Evolutionary conservation across 2,888 invertebrate species (phyloP).

Genomic region (Drosophila testacea): DNA sequence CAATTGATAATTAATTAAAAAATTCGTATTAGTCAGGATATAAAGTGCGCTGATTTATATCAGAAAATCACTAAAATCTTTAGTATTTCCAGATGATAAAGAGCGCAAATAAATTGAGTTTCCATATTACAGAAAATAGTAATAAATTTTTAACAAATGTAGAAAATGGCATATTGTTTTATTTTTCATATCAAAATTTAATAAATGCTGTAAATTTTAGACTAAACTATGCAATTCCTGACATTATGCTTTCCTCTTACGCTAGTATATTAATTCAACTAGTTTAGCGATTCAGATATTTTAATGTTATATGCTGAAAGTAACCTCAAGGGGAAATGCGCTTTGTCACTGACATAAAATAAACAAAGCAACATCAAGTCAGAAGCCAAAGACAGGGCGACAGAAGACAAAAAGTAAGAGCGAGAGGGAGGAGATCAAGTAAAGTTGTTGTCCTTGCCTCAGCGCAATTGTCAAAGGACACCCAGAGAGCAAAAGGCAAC

Average conservation of each 20-base stretch:
- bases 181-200: too few relatives aligned
- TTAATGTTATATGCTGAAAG: constrained; percentile 14
- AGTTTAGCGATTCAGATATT: background rate
- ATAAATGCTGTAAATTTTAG: too few relatives aligned
- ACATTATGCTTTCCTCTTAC: background rate
- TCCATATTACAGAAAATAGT: too few relatives aligned
- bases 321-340: constrained; percentile 36
- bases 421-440: background rate
- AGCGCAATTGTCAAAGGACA: constrained; percentile 72
- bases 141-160: too few relatives aligned
- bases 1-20: too few relatives aligned
- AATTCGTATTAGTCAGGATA: too few relatives aligned
- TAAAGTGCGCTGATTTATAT: too few relatives aligned
- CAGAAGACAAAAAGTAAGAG: background rate
- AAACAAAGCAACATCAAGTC: constrained; percentile 27
- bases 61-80: too few relatives aligned
- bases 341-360: constrained; percentile 40
- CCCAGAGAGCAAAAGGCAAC: constrained; percentile 21
- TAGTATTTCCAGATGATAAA: too few relatives aligned
- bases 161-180: too few relatives aligned
- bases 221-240: background rate
- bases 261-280: constrained; percentile 6
- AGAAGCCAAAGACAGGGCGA: background rate
- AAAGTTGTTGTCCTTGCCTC: constrained; percentile 48
- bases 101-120: too few relatives aligned